Base-by-base conservation (phyloP, 1,140 invertebrate genomes). In the Drosophila aff. region DNA sequence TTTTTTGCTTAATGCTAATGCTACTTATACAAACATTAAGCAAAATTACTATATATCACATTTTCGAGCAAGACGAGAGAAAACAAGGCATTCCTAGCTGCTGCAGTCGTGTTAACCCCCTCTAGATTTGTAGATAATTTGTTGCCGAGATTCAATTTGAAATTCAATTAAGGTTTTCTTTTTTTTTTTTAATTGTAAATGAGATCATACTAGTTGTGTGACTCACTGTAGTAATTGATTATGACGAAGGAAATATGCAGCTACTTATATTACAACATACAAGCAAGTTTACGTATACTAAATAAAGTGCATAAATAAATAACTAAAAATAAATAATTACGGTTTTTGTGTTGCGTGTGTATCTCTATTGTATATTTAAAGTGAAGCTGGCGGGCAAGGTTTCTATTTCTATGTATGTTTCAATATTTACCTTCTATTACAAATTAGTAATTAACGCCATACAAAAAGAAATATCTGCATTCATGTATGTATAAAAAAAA, bases 211-310 rank as follows among this genome's bases (percentile, higher is more conserved):
- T 72, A 50, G 33, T 72, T 38, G 36, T 53, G 36, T 73, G 69
- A 62, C 63, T 65, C 59, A 62, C 57, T 65, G 57, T 62, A 65
- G 57, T 43, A 62, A 62, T 65, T 26, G 57, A 65, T 62, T 65
- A 60, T 65, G 57, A 65, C 57, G 63, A 65, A 43, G 55, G 57
- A 44, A 65, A 65, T 65, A 65, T 65, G 63, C 55, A 65, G 57
- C 63, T 61, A 65, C 40, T 65, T 65, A 65, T 62, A 65, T 65
- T 62, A 65, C 63, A 65, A 65, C 57, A 65, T 65, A 65, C 57
- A 59, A 65, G 55, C 63, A 60, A 65, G 38, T 65, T 65, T 65
- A 61, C 63, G 63, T 65, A 65, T 65, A 65, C 63, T 41, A 65
- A 65, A 65, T 65, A 65, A 65, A 65, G 28, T 65, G 31, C 55